Base-by-base conservation (phyloP, 1,140 invertebrate genomes). In the Lasioglossum baleicum region DNA sequence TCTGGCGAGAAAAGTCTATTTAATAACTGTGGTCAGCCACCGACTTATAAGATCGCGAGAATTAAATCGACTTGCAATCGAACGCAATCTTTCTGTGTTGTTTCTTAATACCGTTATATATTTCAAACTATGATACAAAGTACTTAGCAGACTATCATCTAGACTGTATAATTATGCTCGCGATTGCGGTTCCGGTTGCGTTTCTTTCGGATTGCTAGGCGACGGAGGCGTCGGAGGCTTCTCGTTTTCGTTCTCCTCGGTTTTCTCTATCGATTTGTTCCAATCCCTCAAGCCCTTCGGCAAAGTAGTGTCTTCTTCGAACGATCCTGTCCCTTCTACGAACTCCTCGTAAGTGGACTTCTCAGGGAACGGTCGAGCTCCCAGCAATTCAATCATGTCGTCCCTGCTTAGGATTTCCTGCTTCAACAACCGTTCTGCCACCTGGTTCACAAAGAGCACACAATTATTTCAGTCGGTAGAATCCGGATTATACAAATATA, bases 311-410 rank as follows among this genome's bases (percentile, higher is more conserved):
- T 99, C 97, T 92, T 99, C 99, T 87, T 99, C 99, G 84, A 99
- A 96, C 0, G 98, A 99, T 22, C 99, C 99, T 17, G 99, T 99
- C 1, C 99, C 99, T 93, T 98, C 98, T 1, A 99, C 99, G 93
- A 99, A 99, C 90, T 99, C 97, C 94, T 99, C 99, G 90, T 99
- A 99, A 7, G 99, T 99, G 20, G 98, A 99, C 93, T 99, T 99
- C 93, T 99, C 99, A 42, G 96, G 96, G 95, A 99, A 99, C 0
- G 99, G 99, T 85, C 99, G 94, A 63, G 95, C 94, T 7, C 99
- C 99, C 5, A 99, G 93, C 8, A 99, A 92, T 92, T 99, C 98
- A 81, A 99, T 98, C 98, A 99, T 99, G 88, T 99, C 99, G 48
- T 99, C 98, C 80, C 99, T 95, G 89, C 97, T 98, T 40, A 99